Conservation (phyloP, 2,797 vertebrate genomes). For the Steatocranus sp. region DNA sequence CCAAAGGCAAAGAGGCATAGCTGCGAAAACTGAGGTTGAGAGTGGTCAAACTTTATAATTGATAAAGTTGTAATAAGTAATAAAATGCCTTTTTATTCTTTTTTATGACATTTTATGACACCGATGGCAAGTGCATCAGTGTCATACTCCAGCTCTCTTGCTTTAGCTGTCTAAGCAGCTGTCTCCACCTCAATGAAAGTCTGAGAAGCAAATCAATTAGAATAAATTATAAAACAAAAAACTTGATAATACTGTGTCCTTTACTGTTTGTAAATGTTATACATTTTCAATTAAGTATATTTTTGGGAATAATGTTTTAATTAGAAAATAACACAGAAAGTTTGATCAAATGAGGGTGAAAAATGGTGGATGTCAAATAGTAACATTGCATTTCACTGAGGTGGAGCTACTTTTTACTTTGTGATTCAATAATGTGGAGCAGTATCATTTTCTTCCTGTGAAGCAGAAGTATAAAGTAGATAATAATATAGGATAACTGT, state of each 20-base stretch:
- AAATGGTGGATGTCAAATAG: neutral
- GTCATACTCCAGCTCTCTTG: neutral
- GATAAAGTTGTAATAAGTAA: neutral
- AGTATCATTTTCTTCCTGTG: neutral
- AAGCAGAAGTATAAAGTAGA: neutral
- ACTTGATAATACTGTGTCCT: neutral
- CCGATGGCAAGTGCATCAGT: neutral
- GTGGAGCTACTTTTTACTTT: neutral
- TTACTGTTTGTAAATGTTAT: neutral
- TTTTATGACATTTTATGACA: neutral
- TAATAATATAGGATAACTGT: neutral
- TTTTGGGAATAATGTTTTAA: neutral
- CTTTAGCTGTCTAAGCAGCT: neutral
- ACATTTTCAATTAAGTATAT: neutral
- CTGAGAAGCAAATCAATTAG: neutral
- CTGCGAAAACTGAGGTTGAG: neutral
- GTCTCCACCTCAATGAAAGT: neutral
- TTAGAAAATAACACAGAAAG: neutral
- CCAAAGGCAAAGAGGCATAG: neutral
- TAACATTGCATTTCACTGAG: neutral
- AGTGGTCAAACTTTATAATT: neutral
- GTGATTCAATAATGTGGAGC: neutral
- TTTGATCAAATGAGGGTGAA: neutral
- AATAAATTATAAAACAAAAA: neutral
- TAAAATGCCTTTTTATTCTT: neutral